Conservation (phyloP, 2,113 vertebrate genomes). For the Edolisoma coerulescens region DNA sequence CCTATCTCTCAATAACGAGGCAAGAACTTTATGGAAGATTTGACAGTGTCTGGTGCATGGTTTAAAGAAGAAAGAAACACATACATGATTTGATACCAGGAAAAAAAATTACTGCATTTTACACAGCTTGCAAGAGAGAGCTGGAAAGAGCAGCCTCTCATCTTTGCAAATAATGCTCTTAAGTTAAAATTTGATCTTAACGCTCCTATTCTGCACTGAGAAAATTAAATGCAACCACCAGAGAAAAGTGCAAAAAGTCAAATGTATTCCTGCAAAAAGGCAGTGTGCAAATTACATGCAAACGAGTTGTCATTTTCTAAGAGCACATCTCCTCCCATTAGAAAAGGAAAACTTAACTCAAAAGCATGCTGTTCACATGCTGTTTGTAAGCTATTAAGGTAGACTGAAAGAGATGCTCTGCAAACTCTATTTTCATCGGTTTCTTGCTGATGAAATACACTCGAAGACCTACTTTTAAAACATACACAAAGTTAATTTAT, state of each 20-base stretch:
- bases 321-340: not conserved
- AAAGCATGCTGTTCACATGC: not conserved
- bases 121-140: not conserved
- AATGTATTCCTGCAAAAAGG: not conserved
- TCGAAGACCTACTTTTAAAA: not conserved
- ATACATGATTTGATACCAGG: not conserved
- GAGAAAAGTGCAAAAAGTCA: not conserved
- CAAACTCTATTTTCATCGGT: not conserved
- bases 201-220: not conserved
- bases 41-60: not conserved
- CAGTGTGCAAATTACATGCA: not conserved
- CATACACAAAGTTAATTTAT: not conserved
- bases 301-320: not conserved
- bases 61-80: not conserved
- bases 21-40: slow-evolving; percentile 27
- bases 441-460: slow-evolving; percentile 1
- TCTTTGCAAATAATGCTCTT: not conserved
- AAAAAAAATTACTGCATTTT: not conserved
- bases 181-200: not conserved
- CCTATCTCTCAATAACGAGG: slow-evolving; percentile 20
- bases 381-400: not conserved
- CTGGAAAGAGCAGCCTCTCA: not conserved
- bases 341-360: not conserved
- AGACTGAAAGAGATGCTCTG: not conserved
- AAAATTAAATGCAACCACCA: not conserved